Conservation (phyloP, 2,797 vertebrate genomes). For the Syngnathus rostellatus region DNA sequence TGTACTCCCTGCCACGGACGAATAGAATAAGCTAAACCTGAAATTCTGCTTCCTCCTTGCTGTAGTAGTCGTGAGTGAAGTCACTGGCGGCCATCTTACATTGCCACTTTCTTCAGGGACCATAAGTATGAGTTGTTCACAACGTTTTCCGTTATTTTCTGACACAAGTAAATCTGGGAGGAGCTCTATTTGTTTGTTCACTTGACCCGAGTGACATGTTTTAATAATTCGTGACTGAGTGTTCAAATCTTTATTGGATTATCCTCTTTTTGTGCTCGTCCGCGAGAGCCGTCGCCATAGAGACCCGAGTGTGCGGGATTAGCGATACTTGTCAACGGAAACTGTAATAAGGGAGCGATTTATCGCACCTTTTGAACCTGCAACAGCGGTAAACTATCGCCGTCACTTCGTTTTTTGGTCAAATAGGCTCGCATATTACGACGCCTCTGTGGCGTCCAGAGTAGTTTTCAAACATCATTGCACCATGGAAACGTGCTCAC, state of each 20-base stretch:
- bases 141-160: too few species aligned
- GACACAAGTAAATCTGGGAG: too few species aligned
- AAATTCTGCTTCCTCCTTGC: too few species aligned
- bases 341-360: background rate
- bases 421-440: background rate
- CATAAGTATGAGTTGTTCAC: too few species aligned
- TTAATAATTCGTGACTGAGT: background rate
- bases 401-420: background rate
- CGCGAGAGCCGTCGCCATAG: slow-evolving; percentile 47
- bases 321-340: slow-evolving; percentile 9
- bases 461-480: background rate
- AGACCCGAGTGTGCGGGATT: slow-evolving; percentile 56
- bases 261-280: slow-evolving; percentile 31
- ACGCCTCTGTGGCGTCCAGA: slow-evolving; percentile 2
- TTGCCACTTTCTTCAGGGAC: too few species aligned
- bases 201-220: too few species aligned
- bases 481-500: background rate
- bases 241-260: slow-evolving; percentile 31
- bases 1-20: too few species aligned
- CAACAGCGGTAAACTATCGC: background rate
- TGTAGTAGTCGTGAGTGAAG: too few species aligned
- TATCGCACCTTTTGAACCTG: background rate
- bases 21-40: too few species aligned
- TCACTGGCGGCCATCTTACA: too few species aligned
- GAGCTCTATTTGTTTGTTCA: too few species aligned